A percentile compares a stretch with the other conserved stretches of the same genome.
These are phyloP conservation scores for Ormyrus pomaceus DNA, from an alignment of 2,888 invertebrate genomes.

Conservation along the genomic window DNA sequence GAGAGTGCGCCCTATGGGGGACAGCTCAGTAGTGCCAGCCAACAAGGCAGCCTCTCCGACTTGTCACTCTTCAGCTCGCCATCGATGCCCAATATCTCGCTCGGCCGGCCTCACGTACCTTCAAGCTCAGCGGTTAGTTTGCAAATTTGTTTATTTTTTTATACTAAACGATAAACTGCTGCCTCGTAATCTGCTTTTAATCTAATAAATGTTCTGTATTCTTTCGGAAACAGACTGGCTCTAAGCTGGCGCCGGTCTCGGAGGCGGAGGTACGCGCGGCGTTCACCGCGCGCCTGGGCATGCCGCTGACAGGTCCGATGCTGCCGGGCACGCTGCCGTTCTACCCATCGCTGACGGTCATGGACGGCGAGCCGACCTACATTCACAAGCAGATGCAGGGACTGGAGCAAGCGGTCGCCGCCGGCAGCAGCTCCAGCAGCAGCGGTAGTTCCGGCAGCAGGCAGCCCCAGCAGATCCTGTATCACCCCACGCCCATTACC, in stretches of 20 bases:
- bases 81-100: conserved; percentile 97
- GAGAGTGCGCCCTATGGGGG: conserved; percentile 81
- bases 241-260: conserved; percentile 80
- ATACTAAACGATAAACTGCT: neutral
- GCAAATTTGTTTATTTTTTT: neutral
- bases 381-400: conserved; percentile 54
- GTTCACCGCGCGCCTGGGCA: conserved; percentile 81
- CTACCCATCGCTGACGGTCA: conserved; percentile 82
- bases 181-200: neutral
- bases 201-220: conserved; percentile 1
- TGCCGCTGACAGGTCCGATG: conserved; percentile 82
- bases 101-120: conserved; percentile 87
- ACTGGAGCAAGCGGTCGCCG: conserved; percentile 74
- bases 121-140: conserved; percentile 72
- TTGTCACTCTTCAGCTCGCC: conserved; percentile 93
- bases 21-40: conserved; percentile 77
- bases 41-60: conserved; percentile 83
- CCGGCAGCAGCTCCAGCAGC: neutral
- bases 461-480: conserved; percentile 66
- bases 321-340: conserved; percentile 83
- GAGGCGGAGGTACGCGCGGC: conserved; percentile 88
- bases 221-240: conserved; percentile 72
- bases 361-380: conserved; percentile 75
- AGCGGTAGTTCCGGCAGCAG: neutral
- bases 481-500: conserved; percentile 78